Evolutionary conservation across 2,113 vertebrate genomes (phyloP).

Genomic region (Micronisus gabar): DNA sequence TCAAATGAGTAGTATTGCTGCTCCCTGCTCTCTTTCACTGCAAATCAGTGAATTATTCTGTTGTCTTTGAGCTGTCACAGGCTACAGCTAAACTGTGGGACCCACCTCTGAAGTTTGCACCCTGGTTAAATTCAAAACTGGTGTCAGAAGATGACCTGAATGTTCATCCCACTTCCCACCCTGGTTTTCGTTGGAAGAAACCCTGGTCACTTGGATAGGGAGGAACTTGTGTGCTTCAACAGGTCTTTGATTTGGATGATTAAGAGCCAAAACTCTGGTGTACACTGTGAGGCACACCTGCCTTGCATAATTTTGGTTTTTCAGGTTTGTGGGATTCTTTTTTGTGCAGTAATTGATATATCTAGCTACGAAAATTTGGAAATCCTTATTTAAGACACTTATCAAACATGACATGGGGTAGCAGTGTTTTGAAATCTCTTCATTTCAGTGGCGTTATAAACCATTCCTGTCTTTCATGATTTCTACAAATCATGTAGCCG

Average conservation of each 20-base stretch:
- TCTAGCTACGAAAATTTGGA: neutral
- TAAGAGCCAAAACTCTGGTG: neutral
- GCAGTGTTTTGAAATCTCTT: constrained; percentile 59
- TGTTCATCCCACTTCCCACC: neutral
- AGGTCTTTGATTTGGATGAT: neutral
- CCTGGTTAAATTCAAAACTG: neutral
- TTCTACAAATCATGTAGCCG: neutral
- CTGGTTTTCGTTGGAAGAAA: neutral
- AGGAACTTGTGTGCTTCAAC: neutral
- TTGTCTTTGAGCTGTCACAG: neutral
- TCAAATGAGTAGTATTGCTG: neutral
- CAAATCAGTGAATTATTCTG: neutral
- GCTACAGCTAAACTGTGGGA: neutral
- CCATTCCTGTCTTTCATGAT: neutral
- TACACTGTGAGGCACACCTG: neutral
- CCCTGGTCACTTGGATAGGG: neutral
- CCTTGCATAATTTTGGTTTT: rapidly evolving
- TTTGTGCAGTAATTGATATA: neutral
- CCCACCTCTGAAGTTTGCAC: neutral
- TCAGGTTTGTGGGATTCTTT: neutral
- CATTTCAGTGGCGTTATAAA: neutral
- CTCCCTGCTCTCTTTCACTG: neutral
- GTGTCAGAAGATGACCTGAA: neutral
- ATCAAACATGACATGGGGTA: constrained; percentile 6
- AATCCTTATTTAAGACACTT: constrained; percentile 25